A percentile compares a stretch with the other conserved stretches of the same genome.
Evolutionary conservation across 2,797 vertebrate species (phyloP).

Genomic region (Buceros bicornis): DNA sequence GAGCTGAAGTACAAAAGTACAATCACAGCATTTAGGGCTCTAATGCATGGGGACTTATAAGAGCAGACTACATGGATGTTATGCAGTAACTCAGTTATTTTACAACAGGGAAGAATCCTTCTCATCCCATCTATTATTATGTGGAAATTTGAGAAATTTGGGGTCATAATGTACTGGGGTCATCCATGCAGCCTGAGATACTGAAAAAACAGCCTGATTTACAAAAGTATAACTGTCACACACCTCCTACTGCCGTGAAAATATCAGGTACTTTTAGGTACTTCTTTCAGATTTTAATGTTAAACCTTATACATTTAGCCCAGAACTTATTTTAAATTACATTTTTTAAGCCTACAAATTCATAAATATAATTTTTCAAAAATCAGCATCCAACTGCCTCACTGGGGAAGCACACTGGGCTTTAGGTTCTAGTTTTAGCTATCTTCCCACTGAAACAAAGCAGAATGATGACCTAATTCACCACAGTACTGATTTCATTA

Average conservation of each 20-base stretch:
- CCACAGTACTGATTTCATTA: neutral
- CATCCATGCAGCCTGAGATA: neutral
- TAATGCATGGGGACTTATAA: neutral
- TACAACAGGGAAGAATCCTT: neutral
- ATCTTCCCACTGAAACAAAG: neutral
- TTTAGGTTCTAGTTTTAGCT: neutral
- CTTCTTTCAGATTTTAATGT: neutral
- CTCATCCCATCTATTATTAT: neutral
- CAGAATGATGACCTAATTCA: neutral
- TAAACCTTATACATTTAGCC: neutral
- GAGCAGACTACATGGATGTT: neutral
- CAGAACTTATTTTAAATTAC: neutral
- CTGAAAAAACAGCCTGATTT: neutral
- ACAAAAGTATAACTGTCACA: neutral
- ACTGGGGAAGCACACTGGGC: neutral
- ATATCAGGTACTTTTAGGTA: neutral
- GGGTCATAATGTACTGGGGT: neutral
- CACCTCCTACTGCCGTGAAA: neutral
- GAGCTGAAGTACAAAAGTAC: neutral
- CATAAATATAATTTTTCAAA: neutral
- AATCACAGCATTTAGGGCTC: rapidly evolving
- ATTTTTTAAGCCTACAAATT: neutral
- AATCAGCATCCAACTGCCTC: neutral
- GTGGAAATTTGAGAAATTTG: neutral
- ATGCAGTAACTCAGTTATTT: neutral